phyloP scores from a whole-genome alignment of 2,113 vertebrate genomes.

The Puntigrus tetrazona region DNA sequence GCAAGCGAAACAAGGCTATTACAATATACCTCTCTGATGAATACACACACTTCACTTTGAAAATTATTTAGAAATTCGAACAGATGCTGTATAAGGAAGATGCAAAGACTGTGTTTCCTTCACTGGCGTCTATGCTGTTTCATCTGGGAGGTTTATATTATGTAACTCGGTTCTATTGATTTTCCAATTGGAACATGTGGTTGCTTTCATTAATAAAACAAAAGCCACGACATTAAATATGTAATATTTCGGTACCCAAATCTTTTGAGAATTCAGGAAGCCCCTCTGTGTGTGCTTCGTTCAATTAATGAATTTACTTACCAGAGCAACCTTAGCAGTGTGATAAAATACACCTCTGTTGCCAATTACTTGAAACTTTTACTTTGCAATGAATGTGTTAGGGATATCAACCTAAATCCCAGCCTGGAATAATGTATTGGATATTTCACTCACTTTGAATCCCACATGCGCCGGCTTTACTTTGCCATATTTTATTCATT shows the following conservation, averaged over 20 bases:
- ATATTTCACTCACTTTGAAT: conserved; percentile 37
- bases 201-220: conserved; percentile 6
- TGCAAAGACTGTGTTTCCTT: not conserved
- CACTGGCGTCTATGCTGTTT: not conserved
- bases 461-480: conserved; percentile 11
- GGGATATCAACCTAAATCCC: conserved; percentile 41
- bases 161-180: not conserved
- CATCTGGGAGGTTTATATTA: not conserved
- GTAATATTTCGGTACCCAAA: conserved; percentile 1
- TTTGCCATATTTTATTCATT: conserved; percentile 52
- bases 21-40: conserved; percentile 55
- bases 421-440: conserved; percentile 40
- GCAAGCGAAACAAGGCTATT: conserved; percentile 52
- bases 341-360: conserved; percentile 1
- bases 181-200: not conserved
- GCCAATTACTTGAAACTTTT: conserved; percentile 40
- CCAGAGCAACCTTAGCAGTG: not conserved
- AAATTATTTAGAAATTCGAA: not conserved
- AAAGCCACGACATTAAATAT: not conserved
- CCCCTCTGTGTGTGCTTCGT: not conserved
- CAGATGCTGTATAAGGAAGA: not conserved
- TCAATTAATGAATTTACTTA: not conserved
- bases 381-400: conserved; percentile 55
- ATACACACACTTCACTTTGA: conserved; percentile 42
- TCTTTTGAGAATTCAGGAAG: conserved; percentile 6